Base-by-base conservation (phyloP, 2,888 invertebrate genomes). In the Prenolepis imparis region DNA sequence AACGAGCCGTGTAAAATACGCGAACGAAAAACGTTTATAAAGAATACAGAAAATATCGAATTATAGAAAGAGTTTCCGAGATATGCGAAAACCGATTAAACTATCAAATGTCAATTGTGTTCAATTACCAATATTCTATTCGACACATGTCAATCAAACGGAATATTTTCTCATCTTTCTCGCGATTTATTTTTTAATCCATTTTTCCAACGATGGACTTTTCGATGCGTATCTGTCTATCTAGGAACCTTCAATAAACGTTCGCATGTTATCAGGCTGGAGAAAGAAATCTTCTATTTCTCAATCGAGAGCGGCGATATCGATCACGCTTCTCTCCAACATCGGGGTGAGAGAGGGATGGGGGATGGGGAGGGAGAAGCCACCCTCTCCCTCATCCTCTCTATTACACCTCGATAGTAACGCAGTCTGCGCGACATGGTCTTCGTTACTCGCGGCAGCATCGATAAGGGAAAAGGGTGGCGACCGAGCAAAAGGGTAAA, bases 361-460 rank as follows among this genome's bases (percentile, higher is more conserved):
- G 28, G 3, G 3, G 3, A 28, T 1, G 28, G 28, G 28, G 28
- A 28, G 3, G 28, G 28, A 28, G 28, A 28, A 3, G 11, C 55
- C 82, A 75, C 82, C 82, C 81, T 75, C 81, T 88, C 82, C 82
- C 81, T 75, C 74, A 64, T 18, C 61, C 63, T 78, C 70, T 59
- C 64, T 18, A 11, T 70, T 70, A 59, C 41, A 32, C 32, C 8
- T 21, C 57, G 28, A 70, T 74, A 86, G 72, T 83, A 86, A 84
- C 82, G 75, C 83, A 86, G 81, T 81, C 84, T 67, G 82, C 68
- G 66, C 82, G 41, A 77, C 84, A 82, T 86, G 83, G 83, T 85
- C 87, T 88, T 90, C 89, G 89, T 89, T 89, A 90, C 87, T 72
- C 68, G 80, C 64, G 89, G 78, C 85, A 85, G 82, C 12, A 39